phyloP scores from a whole-genome alignment of 2,888 invertebrate species.

The Resseliella maxima region DNA sequence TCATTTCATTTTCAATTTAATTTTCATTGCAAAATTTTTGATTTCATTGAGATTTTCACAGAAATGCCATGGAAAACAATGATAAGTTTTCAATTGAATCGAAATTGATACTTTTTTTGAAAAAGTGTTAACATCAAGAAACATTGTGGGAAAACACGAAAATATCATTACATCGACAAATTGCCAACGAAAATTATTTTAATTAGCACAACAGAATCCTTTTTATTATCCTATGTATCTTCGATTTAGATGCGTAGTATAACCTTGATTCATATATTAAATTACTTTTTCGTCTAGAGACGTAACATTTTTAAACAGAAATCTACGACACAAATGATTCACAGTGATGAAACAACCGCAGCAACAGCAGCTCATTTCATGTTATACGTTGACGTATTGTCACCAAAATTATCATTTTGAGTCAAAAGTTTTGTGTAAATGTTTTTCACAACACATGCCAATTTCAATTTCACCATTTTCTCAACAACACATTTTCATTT shows the following conservation, averaged over 20 bases:
- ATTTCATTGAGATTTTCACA: background rate
- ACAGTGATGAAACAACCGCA: background rate
- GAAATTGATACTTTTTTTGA: too few relatives aligned
- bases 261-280: constrained; percentile 15
- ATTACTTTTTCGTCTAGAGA: background rate
- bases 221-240: too few relatives aligned
- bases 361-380: background rate
- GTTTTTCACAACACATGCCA: background rate
- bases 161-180: too few relatives aligned
- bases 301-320: constrained; percentile 4
- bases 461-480: background rate
- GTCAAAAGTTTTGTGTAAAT: too few relatives aligned
- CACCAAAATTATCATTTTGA: background rate
- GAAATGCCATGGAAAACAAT: background rate
- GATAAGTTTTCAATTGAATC: background rate
- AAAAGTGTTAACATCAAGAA: too few relatives aligned
- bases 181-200: too few relatives aligned
- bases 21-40: background rate
- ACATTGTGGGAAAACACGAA: too few relatives aligned
- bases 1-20: background rate
- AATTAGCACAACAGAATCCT: too few relatives aligned
- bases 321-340: constrained; percentile 5
- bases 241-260: background rate
- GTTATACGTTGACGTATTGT: background rate
- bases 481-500: background rate